A percentile compares a stretch with the other conserved stretches of the same genome.
phyloP scores from a whole-genome alignment of 2,888 invertebrate genomes.

The Hymenopus coronatus region DNA sequence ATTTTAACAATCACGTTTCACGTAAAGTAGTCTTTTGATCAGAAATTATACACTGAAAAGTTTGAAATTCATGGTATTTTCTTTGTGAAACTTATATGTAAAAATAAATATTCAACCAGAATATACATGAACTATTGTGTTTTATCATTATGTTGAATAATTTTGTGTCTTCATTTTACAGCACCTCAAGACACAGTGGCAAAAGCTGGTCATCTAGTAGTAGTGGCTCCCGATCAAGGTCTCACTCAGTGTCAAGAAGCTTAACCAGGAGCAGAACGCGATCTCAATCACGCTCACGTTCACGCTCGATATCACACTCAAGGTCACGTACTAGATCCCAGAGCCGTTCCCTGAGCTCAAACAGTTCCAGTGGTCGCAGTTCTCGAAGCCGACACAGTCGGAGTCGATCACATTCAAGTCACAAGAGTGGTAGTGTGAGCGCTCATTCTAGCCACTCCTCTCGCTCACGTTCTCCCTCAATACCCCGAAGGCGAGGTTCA shows the following conservation, averaged over 20 bases:
- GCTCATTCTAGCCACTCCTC: conserved; percentile 32
- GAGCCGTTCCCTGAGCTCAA: conserved; percentile 42
- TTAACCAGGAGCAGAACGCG: conserved; percentile 38
- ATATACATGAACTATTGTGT: neutral
- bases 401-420: conserved; percentile 42
- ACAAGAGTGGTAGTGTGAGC: conserved; percentile 52
- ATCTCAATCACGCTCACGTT: conserved; percentile 44
- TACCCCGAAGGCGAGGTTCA: conserved; percentile 87
- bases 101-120: neutral
- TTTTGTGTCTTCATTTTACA: neutral
- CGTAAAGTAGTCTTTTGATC: neutral
- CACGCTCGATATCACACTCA: conserved; percentile 40
- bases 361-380: conserved; percentile 44
- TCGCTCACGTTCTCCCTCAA: conserved; percentile 78
- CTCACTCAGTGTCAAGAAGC: conserved; percentile 39
- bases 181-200: conserved; percentile 29
- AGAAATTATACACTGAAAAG: neutral
- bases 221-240: conserved; percentile 37
- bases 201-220: conserved; percentile 32
- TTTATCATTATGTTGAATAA: neutral
- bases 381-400: conserved; percentile 44
- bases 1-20: neutral
- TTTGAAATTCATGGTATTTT: neutral
- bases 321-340: conserved; percentile 37
- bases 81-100: neutral